A percentile compares a stretch with the other conserved stretches of the same genome.
These are phyloP conservation scores for Argya squamiceps DNA, from an alignment of 2,797 vertebrate species.

Conservation along the genomic window DNA sequence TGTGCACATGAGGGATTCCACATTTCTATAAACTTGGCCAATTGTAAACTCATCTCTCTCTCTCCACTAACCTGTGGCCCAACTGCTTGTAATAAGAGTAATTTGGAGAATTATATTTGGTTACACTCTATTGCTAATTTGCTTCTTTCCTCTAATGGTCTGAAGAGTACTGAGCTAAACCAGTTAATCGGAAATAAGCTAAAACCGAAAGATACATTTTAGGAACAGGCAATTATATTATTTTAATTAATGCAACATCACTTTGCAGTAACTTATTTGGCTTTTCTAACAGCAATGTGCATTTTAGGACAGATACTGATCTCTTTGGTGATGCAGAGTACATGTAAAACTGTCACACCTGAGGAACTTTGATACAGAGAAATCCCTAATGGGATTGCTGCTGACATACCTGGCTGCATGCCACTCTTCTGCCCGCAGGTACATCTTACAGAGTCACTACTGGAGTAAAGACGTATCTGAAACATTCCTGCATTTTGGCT, in stretches of 20 bases:
- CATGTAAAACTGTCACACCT: neutral
- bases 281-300: neutral
- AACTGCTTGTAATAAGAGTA: slow-evolving; percentile 41
- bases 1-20: neutral
- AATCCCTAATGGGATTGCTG: neutral
- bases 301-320: neutral
- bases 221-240: neutral
- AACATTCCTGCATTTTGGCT: neutral
- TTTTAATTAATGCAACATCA: slow-evolving; percentile 10
- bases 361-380: neutral
- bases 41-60: slow-evolving; percentile 27
- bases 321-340: neutral
- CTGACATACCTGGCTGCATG: neutral
- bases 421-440: neutral
- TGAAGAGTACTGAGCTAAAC: slow-evolving; percentile 19
- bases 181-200: slow-evolving; percentile 12
- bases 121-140: slow-evolving; percentile 55
- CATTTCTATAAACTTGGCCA: slow-evolving; percentile 26
- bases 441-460: neutral
- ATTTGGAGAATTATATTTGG: slow-evolving; percentile 40
- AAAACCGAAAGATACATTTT: neutral
- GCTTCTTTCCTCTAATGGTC: slow-evolving; percentile 8
- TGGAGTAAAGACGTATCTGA: neutral
- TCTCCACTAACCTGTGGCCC: slow-evolving; percentile 17
- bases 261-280: neutral